A percentile compares a stretch with the other conserved stretches of the same genome.
Evolutionary conservation across 2,113 vertebrate genomes (phyloP).

Genomic region (Sceloporus undulatus): DNA sequence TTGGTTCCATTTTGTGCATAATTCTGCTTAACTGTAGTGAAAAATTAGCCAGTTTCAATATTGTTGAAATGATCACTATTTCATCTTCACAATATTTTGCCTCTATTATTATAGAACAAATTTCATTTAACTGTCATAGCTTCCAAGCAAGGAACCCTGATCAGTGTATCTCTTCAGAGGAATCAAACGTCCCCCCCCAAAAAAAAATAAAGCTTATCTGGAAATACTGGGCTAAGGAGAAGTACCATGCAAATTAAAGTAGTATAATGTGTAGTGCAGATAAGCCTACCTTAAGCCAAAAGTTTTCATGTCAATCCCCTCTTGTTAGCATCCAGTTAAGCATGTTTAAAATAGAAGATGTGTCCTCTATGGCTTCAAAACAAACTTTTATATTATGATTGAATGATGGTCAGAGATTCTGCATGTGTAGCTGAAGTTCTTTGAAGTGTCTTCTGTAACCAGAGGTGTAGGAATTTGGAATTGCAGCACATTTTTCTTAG

Average conservation of each 20-base stretch:
- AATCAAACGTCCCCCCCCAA: too few species aligned
- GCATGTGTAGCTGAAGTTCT: background rate
- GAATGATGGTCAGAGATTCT: background rate
- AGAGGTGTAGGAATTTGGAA: slow-evolving; percentile 9
- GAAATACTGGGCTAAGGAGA: background rate
- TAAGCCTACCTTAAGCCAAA: background rate
- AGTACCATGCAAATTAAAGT: background rate
- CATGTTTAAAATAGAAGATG: background rate
- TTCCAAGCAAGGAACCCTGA: background rate
- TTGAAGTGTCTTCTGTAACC: slow-evolving; percentile 4
- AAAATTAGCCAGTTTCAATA: slow-evolving; percentile 1
- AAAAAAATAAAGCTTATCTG: too few species aligned
- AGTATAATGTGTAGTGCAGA: background rate
- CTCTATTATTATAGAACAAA: background rate
- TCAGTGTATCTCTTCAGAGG: background rate
- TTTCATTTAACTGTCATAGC: background rate
- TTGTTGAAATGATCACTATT: background rate
- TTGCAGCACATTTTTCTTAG: background rate
- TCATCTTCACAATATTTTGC: background rate
- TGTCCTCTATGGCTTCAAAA: background rate
- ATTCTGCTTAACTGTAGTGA: background rate
- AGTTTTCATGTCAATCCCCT: background rate
- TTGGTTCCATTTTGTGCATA: background rate
- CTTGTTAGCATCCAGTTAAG: background rate
- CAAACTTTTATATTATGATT: slow-evolving; percentile 5